These are phyloP conservation scores for Poeciliopsis presidionis DNA, from an alignment of 2,797 vertebrate species.

Conservation along the genomic window DNA sequence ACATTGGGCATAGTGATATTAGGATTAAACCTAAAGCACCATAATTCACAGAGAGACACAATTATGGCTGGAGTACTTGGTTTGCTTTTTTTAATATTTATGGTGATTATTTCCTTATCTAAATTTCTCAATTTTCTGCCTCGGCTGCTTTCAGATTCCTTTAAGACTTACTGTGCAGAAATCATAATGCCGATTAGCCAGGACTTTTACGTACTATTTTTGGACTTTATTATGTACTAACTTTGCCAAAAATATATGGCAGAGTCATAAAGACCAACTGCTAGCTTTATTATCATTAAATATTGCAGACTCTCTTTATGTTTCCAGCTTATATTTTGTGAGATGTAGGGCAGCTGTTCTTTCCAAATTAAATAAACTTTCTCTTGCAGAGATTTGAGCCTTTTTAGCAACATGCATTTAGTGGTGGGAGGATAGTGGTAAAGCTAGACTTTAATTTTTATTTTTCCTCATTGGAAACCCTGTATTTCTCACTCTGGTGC, in stretches of 20 bases:
- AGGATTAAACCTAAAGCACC: not conserved
- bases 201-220: conserved; percentile 33
- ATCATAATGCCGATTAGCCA: conserved; percentile 20
- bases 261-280: conserved; percentile 36
- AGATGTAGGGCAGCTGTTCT: conserved; percentile 57
- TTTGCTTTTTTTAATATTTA: not conserved
- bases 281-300: conserved; percentile 39
- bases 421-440: conserved; percentile 75
- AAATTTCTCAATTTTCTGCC: not conserved
- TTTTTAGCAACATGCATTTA: conserved; percentile 78
- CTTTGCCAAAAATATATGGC: conserved; percentile 33
- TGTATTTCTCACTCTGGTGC: conserved; percentile 64
- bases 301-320: conserved; percentile 24
- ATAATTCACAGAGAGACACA: not conserved
- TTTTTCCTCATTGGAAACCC: conserved; percentile 66
- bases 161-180: not conserved
- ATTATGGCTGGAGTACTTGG: not conserved
- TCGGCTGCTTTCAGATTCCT: not conserved
- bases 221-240: conserved; percentile 31
- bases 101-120: not conserved
- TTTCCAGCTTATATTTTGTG: conserved; percentile 45
- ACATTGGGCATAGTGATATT: not conserved
- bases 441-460: conserved; percentile 77
- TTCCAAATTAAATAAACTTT: conserved; percentile 78
- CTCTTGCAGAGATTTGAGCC: conserved; percentile 61